These are phyloP conservation scores for Acanthosoma haemorrhoidale DNA, from an alignment of 2,888 invertebrate species.

Conservation along the genomic window DNA sequence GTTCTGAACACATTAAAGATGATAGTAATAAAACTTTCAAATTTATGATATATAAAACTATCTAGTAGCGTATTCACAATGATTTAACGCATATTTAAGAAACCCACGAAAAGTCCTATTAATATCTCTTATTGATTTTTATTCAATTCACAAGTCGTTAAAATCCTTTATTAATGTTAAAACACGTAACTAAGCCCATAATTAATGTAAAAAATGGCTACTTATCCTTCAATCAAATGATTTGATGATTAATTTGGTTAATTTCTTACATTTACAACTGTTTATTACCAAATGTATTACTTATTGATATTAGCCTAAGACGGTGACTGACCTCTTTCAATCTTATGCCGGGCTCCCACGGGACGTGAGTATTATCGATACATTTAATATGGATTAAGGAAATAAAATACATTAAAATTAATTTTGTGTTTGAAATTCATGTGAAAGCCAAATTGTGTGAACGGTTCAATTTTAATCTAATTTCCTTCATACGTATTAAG, in stretches of 20 bases:
- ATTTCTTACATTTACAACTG: neutral
- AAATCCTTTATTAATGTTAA: neutral
- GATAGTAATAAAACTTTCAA: no score
- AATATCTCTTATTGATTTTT: neutral
- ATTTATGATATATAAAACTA: neutral
- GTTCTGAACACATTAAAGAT: no score
- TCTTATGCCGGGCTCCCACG: no score
- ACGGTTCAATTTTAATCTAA: no score
- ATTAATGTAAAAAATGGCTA: neutral
- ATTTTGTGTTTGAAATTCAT: no score
- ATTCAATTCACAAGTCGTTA: neutral
- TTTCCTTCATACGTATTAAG: no score
- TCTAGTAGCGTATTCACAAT: neutral
- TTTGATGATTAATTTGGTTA: neutral
- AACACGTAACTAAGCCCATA: neutral
- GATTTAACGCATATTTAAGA: neutral
- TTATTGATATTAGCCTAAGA: no score
- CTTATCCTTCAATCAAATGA: neutral
- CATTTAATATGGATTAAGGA: no score
- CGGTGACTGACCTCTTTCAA: no score
- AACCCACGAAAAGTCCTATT: neutral
- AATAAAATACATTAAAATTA: no score
- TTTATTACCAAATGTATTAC: neutral
- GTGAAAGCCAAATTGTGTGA: no score
- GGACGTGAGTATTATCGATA: no score